phyloP scores from a whole-genome alignment of 2,797 vertebrate genomes.

The Macropodus opercularis region DNA sequence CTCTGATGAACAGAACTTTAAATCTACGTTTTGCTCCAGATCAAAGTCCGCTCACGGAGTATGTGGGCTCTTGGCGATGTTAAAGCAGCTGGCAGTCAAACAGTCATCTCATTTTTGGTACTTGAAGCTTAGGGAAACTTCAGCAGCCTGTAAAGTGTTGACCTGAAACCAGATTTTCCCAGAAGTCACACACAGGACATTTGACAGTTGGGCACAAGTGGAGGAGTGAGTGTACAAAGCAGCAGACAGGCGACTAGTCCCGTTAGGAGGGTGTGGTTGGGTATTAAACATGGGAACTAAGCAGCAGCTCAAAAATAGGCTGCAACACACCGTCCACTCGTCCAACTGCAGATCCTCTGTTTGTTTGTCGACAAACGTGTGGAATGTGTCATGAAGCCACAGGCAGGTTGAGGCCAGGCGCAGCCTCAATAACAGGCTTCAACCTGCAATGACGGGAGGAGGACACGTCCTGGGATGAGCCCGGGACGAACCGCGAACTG shows the following conservation, averaged over 20 bases:
- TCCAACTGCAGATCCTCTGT: neutral
- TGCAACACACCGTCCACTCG: no score
- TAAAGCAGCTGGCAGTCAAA: neutral
- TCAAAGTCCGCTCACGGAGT: neutral
- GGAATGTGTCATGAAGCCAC: constrained; percentile 50
- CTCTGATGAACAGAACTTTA: no score
- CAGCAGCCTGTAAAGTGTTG: constrained; percentile 38
- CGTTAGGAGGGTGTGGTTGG: no score
- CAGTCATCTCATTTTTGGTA: constrained; percentile 16
- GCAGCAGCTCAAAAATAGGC: no score
- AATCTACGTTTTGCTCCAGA: no score
- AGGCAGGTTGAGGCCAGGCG: constrained; percentile 49
- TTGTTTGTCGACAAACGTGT: constrained; percentile 25
- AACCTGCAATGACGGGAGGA: no score
- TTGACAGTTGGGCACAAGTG: no score
- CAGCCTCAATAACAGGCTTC: constrained; percentile 34
- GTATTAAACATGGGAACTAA: no score
- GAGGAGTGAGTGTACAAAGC: no score
- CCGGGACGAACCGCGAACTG: no score
- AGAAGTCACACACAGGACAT: neutral
- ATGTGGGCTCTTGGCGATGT: neutral
- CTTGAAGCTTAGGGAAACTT: constrained; percentile 26
- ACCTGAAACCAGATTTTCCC: constrained; percentile 20
- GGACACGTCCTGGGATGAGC: no score
- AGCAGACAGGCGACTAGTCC: no score